Evolutionary conservation across 2,113 vertebrate species (phyloP), one percentile per base, ranked within the genome.

Genomic region (Loxodonta africana): DNA sequence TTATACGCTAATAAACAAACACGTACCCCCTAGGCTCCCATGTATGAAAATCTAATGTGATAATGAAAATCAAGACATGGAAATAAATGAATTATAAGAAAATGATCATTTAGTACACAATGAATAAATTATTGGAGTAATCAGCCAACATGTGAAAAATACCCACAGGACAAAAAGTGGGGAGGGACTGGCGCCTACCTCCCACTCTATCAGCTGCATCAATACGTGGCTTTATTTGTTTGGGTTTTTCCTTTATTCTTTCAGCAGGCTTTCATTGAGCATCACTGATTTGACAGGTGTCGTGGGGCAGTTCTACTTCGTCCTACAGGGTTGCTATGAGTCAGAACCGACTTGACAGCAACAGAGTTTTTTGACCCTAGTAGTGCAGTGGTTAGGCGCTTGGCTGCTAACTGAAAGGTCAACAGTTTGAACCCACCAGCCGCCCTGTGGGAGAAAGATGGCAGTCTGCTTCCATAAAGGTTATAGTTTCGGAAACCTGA

Each of bases 1-100:
- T 95, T 94, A 73, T 89, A 94, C 91, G 77, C 67, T 83, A 95
- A 97, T 87, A 95, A 96, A 88, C 90, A 81, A 88, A 94, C 78
- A 73, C 67, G 48, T 73, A 37, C 83, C 65, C 65, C 74, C 5
- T 5, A 67, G 74, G 74, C 48, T 83, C 94, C 80, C 60, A 17
- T 57, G 85, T 89, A 91, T 60, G 78, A 88, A 93, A 92, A 46
- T 83, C 73, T 89, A 93, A 97, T 94, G 65, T 37, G 87, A 89
- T 76, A 17, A 94, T 80, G 84, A 86, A 94, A 95, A 83, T 96
- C 63, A 92, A 78, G 69, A 91, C 83, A 96, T 5, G 88, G 88
- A 71, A 86, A 94, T 89, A 80, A 92, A 77, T 83, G 94, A 96
- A 97, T 96, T 51, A 80, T n/a, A 91, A 88, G n/a, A 62, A 88